These are phyloP conservation scores for Brenthis ino DNA, from an alignment of 2,888 invertebrate species.

Conservation along the genomic window DNA sequence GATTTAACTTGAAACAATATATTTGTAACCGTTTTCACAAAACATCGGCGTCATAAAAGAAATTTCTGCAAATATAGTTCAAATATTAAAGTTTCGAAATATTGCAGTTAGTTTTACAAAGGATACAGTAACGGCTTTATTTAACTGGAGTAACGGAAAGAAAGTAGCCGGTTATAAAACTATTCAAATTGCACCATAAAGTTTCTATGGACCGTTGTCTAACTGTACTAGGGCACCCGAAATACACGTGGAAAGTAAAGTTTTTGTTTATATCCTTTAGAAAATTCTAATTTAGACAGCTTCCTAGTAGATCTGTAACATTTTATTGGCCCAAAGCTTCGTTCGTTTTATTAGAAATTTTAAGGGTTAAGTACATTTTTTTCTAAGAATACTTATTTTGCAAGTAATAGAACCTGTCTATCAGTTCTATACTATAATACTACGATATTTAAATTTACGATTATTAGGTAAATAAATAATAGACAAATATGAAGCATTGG, in stretches of 20 bases:
- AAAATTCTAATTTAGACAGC: slow-evolving; percentile 2
- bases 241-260: slow-evolving; percentile 29
- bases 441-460: too few relatives aligned
- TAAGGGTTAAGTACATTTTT: slow-evolving; percentile 4
- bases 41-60: slow-evolving; percentile 26
- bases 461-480: too few relatives aligned
- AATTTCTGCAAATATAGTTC: slow-evolving; percentile 32
- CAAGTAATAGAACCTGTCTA: too few relatives aligned
- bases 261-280: slow-evolving; percentile 7
- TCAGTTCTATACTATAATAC: too few relatives aligned
- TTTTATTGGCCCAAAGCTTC: slow-evolving; percentile 6
- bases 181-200: slow-evolving; percentile 48
- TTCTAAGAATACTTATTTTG: not conserved
- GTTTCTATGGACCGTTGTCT: slow-evolving; percentile 39
- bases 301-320: slow-evolving; percentile 5
- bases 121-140: slow-evolving; percentile 53
- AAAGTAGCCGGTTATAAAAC: slow-evolving; percentile 51
- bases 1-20: slow-evolving; percentile 9
- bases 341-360: not conserved
- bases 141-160: slow-evolving; percentile 60
- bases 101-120: slow-evolving; percentile 33
- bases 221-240: slow-evolving; percentile 43
- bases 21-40: slow-evolving; percentile 15
- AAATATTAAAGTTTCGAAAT: slow-evolving; percentile 20
- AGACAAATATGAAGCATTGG: too few relatives aligned